Conservation (phyloP, 2,888 invertebrate genomes). For the Drosophila monieri region DNA sequence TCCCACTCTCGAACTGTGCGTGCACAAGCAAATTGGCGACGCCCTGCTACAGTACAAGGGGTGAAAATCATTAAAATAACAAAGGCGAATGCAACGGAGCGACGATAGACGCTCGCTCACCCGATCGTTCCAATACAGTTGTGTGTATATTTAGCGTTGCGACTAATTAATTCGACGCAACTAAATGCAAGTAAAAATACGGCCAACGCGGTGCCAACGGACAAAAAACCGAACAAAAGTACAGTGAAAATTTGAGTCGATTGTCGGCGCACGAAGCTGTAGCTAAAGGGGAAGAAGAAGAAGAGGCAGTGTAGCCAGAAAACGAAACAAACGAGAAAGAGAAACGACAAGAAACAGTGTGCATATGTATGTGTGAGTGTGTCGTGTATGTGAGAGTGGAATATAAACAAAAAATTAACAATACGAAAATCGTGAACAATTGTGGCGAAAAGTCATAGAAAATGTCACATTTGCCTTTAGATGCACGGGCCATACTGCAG, state of each 20-base stretch:
- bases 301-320: constrained; percentile 60
- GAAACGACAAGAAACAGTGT: constrained; percentile 61
- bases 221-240: constrained; percentile 54
- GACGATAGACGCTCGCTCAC: constrained; percentile 52
- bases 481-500: constrained; percentile 89
- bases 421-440: constrained; percentile 52
- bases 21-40: constrained; percentile 25
- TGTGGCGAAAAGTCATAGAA: constrained; percentile 55
- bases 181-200: constrained; percentile 50
- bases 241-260: constrained; percentile 74
- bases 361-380: constrained; percentile 19
- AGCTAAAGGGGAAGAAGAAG: constrained; percentile 51
- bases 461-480: constrained; percentile 85
- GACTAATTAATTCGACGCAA: constrained; percentile 45
- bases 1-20: constrained; percentile 15
- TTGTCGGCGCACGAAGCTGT: constrained; percentile 61
- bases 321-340: constrained; percentile 66
- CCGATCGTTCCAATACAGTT: constrained; percentile 39
- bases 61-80: constrained; percentile 52
- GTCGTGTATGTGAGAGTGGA: constrained; percentile 34
- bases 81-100: constrained; percentile 56
- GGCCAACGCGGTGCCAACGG: constrained; percentile 39
- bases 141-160: constrained; percentile 32
- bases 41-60: constrained; percentile 17
- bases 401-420: constrained; percentile 45